A percentile compares a stretch with the other conserved stretches of the same genome.
Conservation (phyloP, 2,888 invertebrate species). For the Ptilodon capucinus region DNA sequence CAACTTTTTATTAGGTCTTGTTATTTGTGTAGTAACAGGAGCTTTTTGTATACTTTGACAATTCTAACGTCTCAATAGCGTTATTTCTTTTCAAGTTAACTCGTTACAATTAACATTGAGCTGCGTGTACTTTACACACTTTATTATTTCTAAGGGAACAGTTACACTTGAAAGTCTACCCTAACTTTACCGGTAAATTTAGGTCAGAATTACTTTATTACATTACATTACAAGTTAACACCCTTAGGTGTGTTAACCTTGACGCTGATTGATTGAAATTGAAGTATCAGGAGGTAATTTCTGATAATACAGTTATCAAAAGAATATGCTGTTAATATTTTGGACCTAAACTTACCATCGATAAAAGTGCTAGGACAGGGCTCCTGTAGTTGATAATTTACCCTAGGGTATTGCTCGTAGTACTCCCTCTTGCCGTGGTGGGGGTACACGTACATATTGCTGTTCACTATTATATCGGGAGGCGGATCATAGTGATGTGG, state of each 20-base stretch:
- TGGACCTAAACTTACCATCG: conserved; percentile 50
- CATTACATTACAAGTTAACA: no score
- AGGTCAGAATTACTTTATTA: background rate
- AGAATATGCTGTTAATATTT: no score
- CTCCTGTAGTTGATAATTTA: conserved; percentile 57
- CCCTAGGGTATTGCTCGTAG: conserved; percentile 69
- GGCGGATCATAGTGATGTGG: conserved; percentile 72
- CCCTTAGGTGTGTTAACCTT: no score
- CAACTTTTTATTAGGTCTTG: background rate
- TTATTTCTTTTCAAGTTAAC: background rate
- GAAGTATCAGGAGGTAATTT: no score
- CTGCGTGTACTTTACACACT: background rate
- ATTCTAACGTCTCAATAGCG: background rate
- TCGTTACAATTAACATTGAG: conserved; percentile 1
- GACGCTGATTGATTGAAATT: no score
- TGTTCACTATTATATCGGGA: conserved; percentile 66
- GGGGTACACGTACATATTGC: conserved; percentile 74
- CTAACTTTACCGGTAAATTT: background rate
- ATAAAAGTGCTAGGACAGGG: conserved; percentile 56
- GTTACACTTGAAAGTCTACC: background rate
- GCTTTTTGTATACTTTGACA: background rate
- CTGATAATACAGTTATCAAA: no score
- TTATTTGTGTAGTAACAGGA: conserved; percentile 1
- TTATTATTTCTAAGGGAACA: background rate
- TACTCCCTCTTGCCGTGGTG: conserved; percentile 68